phyloP scores from a whole-genome alignment of 2,113 vertebrate species.

The Sturnus vulgaris region DNA sequence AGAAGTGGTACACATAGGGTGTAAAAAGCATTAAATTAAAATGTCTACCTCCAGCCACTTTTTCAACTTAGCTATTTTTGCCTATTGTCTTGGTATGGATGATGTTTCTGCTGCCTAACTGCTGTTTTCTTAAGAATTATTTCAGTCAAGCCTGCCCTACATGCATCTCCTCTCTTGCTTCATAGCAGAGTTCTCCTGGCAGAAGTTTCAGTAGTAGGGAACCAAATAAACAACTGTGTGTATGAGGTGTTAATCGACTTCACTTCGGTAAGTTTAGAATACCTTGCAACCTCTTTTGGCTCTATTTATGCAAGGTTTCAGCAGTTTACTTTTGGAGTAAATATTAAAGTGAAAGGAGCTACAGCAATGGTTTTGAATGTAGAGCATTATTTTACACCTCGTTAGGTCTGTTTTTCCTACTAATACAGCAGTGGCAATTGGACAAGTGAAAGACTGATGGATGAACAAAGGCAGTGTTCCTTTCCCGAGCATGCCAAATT shows the following conservation, averaged over 20 bases:
- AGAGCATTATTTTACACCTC: slow-evolving; percentile 27
- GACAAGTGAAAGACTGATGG: background rate
- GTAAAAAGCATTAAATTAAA: background rate
- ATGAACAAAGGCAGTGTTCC: slow-evolving; percentile 11
- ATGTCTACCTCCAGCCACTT: background rate
- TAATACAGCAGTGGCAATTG: background rate
- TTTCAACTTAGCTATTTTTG: background rate
- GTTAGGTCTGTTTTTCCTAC: slow-evolving; percentile 31
- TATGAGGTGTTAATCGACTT: slow-evolving; percentile 1
- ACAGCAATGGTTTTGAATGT: background rate
- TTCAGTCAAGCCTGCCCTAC: background rate
- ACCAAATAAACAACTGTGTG: background rate
- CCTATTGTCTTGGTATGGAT: background rate
- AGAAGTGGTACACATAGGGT: background rate
- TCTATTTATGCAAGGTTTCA: slow-evolving; percentile 12
- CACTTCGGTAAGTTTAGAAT: slow-evolving; percentile 12
- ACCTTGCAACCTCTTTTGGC: background rate
- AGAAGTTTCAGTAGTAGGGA: background rate
- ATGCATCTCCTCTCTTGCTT: background rate
- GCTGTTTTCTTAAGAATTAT: background rate
- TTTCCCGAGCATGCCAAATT: background rate
- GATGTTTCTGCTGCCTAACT: background rate
- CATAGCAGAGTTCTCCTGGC: background rate
- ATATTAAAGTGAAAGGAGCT: slow-evolving; percentile 16
- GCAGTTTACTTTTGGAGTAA: slow-evolving; percentile 42